These are phyloP conservation scores for Bradysia coprophila DNA, from an alignment of 1,140 invertebrate genomes.

Conservation along the genomic window DNA sequence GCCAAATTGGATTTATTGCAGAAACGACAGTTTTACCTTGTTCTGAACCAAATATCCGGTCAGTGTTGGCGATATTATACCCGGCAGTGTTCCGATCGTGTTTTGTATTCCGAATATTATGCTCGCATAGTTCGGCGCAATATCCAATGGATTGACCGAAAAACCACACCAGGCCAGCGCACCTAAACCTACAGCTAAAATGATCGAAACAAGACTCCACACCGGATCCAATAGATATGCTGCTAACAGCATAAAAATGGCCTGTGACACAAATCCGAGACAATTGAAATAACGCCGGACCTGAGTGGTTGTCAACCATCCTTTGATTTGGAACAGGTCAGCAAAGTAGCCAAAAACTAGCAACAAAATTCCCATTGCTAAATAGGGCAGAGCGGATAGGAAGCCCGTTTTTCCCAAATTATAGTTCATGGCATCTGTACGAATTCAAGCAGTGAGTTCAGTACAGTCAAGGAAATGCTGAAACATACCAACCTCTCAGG, in stretches of 20 bases:
- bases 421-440: conserved; percentile 49
- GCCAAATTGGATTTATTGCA: not conserved
- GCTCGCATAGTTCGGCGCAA: conserved; percentile 65
- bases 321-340: conserved; percentile 46
- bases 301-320: conserved; percentile 48
- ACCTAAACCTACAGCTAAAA: conserved; percentile 68
- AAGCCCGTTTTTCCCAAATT: conserved; percentile 58
- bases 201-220: conserved; percentile 54
- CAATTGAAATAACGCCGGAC: conserved; percentile 58
- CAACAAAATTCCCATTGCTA: conserved; percentile 65
- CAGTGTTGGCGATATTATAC: conserved; percentile 64
- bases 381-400: conserved; percentile 65
- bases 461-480: too few relatives aligned
- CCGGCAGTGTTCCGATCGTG: conserved; percentile 72
- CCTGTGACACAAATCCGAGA: conserved; percentile 59
- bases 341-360: conserved; percentile 62
- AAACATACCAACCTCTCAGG: conserved; percentile 48
- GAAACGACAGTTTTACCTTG: conserved; percentile 31
- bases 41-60: conserved; percentile 58
- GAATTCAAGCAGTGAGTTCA: too few relatives aligned
- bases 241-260: conserved; percentile 64
- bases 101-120: conserved; percentile 77
- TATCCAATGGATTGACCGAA: conserved; percentile 74
- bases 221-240: conserved; percentile 43
- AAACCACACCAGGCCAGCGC: conserved; percentile 81